Percentiles rank a stretch among this genome's conserved stretches.
These are phyloP conservation scores for Oreochromis mossambicus DNA, from an alignment of 2,797 vertebrate genomes.

Conservation along the genomic window DNA sequence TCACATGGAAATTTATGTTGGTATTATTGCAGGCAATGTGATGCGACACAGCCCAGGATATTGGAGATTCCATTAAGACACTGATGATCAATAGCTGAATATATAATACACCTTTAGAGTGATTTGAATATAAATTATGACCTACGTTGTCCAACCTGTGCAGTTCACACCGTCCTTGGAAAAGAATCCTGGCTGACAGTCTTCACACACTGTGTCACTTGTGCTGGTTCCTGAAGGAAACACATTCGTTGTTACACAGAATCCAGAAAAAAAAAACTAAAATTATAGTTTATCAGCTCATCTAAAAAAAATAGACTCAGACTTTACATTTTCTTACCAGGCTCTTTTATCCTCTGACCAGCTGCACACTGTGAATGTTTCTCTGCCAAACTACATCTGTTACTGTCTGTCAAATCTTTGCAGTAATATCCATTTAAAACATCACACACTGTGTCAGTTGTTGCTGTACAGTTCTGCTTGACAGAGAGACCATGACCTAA, in stretches of 20 bases:
- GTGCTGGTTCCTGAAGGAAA: constrained; percentile 41
- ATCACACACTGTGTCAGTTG: constrained; percentile 16
- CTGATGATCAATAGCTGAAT: fast-evolving
- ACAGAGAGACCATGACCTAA: constrained; percentile 27
- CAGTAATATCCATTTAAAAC: constrained; percentile 43
- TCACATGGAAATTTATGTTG: background rate
- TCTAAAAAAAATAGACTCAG: background rate
- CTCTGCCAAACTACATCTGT: constrained; percentile 18
- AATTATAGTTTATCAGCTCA: background rate
- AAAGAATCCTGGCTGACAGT: background rate
- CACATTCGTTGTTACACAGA: fast-evolving
- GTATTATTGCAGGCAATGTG: background rate
- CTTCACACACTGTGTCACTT: constrained; percentile 40
- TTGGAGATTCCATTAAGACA: background rate
- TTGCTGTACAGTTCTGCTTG: background rate
- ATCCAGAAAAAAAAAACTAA: background rate
- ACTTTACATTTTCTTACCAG: constrained; percentile 13
- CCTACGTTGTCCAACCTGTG: background rate
- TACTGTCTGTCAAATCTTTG: fast-evolving
- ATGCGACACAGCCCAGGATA: background rate
- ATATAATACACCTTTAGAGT: background rate
- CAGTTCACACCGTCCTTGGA: background rate
- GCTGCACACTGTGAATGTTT: background rate
- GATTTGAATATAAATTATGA: background rate
- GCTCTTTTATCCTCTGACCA: constrained; percentile 32